phyloP scores from a whole-genome alignment of 2,113 vertebrate genomes.

The Henicopernis longicauda region DNA sequence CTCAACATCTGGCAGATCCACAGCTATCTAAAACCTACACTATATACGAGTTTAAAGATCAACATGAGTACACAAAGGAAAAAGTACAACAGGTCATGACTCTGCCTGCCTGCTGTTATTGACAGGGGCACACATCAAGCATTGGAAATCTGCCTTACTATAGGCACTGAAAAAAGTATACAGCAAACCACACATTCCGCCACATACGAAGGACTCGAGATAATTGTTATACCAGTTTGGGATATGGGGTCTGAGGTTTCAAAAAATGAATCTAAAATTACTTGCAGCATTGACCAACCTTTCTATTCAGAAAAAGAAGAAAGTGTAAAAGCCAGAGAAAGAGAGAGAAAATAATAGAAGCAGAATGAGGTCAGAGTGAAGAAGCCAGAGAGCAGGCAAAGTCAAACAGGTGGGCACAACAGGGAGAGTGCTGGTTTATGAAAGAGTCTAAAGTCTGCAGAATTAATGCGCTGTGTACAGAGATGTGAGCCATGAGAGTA shows the following conservation, averaged over 20 bases:
- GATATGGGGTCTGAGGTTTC: background rate
- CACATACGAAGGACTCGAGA: background rate
- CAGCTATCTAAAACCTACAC: background rate
- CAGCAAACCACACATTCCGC: background rate
- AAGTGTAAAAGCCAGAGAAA: background rate
- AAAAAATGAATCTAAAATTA: background rate
- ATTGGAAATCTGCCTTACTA: background rate
- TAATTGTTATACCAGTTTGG: background rate
- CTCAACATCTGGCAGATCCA: background rate
- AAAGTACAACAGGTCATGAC: background rate
- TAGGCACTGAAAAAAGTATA: background rate
- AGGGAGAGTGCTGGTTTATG: background rate
- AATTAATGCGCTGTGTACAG: background rate
- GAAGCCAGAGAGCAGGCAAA: background rate
- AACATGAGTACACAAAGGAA: background rate
- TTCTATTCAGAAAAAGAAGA: background rate
- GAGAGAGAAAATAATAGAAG: background rate
- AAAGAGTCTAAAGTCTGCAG: background rate
- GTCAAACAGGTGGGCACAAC: background rate
- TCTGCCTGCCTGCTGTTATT: background rate
- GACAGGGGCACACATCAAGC: background rate
- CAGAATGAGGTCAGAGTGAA: background rate
- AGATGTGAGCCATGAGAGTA: background rate
- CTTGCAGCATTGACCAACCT: background rate
- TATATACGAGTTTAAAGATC: background rate